Base-by-base conservation (phyloP, 2,113 vertebrate genomes). In the Lichenostomus cassidix region DNA sequence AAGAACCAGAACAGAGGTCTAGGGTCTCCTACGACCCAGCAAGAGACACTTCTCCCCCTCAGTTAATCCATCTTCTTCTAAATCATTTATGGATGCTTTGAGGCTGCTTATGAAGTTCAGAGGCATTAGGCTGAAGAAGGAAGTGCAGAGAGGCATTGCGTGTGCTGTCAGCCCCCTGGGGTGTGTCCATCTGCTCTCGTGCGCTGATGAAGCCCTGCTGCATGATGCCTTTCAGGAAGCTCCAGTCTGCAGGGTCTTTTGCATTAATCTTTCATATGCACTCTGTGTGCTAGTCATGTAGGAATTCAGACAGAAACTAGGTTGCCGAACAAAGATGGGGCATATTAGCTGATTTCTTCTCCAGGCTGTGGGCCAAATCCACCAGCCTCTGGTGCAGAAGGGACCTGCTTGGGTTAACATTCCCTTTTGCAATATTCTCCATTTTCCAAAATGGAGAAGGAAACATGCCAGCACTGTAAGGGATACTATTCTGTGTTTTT, bases 201-300 rank as follows among this genome's bases (percentile, higher is more conserved):
- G 83, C 0, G 2, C 64, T 94, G 85, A 92, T 8, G 15, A 86
- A 79, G 89, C 69, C 86, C 79, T 69, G 91, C 96, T 94, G 95
- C 0, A 47, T 1, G 5, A 28, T 35, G 88, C 64, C 64, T 92
- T 92, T 88, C 83, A 92, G 90, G 69, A 63, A 65, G 60, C 71
- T 42, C 50, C 81, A 63, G 8, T 89, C 81, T 92, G 83, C 77
- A 81, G 82, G 65, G 69, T 19, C 79, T 79, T 65, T 5, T 63
- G 79, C 81, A 93, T 96, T 58, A 95, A 96, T 96, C 82, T 91
- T 97, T 96, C 82, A 97, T 94, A 42, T 28, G 64, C 12, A 62
- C 44, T 91, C 76, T 63, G 37, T 92, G 52, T 80, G 55, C 42
- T 47, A 62, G 64, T 89, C 59, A 10, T 69, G 50, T 39, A 82